Evolutionary conservation across 2,888 invertebrate genomes (phyloP).

Genomic region (Altica lythri): DNA sequence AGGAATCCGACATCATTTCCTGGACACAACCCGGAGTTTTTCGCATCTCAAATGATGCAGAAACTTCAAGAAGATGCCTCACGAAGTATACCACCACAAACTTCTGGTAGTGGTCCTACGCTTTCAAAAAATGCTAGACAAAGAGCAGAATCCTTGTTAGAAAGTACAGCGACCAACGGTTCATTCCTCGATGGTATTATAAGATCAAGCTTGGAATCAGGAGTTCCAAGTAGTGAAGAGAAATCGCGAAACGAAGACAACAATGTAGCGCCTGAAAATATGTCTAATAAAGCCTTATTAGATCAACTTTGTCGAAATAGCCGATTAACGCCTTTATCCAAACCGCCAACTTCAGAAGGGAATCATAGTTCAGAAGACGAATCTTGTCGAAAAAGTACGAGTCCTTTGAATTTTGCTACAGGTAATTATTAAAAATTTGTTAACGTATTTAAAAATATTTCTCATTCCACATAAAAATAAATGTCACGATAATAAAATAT

Average conservation of each 20-base stretch:
- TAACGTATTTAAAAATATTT: no score
- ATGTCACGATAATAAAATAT: no score
- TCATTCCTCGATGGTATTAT: constrained; percentile 83
- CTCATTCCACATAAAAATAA: no score
- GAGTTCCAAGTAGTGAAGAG: constrained; percentile 60
- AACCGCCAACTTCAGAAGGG: constrained; percentile 48
- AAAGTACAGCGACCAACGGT: constrained; percentile 74
- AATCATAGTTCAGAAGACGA: constrained; percentile 60
- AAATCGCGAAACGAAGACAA: constrained; percentile 62
- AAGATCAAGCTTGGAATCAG: constrained; percentile 73
- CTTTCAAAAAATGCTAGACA: constrained; percentile 61
- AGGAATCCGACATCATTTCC: constrained; percentile 54
- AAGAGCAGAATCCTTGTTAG: constrained; percentile 68
- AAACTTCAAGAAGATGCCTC: constrained; percentile 74
- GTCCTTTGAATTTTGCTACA: constrained; percentile 52
- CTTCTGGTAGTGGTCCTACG: constrained; percentile 33
- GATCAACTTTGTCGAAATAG: constrained; percentile 71
- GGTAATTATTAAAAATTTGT: constrained; percentile 34
- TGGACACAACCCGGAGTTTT: constrained; percentile 68
- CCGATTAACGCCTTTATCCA: constrained; percentile 60
- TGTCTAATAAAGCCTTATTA: constrained; percentile 66
- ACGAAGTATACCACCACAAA: constrained; percentile 44
- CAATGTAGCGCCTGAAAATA: constrained; percentile 58
- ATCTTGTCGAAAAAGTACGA: constrained; percentile 52
- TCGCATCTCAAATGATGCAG: constrained; percentile 81